These are phyloP conservation scores for Galerucella pusilla DNA, from an alignment of 2,888 invertebrate genomes.

Conservation along the genomic window DNA sequence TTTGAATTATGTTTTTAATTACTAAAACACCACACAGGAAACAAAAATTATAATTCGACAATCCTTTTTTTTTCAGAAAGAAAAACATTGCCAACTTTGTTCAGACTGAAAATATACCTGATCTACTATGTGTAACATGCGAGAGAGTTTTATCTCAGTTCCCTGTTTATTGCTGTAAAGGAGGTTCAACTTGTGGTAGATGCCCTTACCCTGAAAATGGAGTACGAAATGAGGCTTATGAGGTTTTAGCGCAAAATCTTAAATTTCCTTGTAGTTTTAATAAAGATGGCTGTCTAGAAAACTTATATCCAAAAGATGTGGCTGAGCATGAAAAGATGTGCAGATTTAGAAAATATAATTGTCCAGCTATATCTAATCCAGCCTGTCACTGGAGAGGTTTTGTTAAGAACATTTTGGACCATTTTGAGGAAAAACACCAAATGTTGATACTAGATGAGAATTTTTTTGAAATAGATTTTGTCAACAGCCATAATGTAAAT, in stretches of 20 bases:
- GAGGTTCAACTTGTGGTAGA: slow-evolving; percentile 55
- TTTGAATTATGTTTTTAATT: neutral
- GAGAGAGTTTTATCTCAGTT: slow-evolving; percentile 54
- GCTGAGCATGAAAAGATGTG: slow-evolving; percentile 55
- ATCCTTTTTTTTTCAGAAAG: neutral
- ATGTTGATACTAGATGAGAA: slow-evolving; percentile 51
- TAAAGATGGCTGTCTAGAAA: slow-evolving; percentile 54
- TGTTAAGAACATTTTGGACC: slow-evolving; percentile 51
- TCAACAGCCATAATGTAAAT: slow-evolving; percentile 55
- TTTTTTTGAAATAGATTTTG: slow-evolving; percentile 57
- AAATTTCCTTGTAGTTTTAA: slow-evolving; percentile 57
- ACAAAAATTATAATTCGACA: neutral
- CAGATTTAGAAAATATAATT: slow-evolving; percentile 51
- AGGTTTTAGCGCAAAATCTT: slow-evolving; percentile 50
- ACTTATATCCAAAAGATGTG: slow-evolving; percentile 47
- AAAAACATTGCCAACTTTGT: slow-evolving; percentile 29
- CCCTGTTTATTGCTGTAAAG: slow-evolving; percentile 50
- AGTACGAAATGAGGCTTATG: slow-evolving; percentile 53
- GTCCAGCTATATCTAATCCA: slow-evolving; percentile 42
- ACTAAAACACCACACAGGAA: neutral
- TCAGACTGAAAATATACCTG: slow-evolving; percentile 40
- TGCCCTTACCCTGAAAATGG: slow-evolving; percentile 50
- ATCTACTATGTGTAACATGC: slow-evolving; percentile 53
- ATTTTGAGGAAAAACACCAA: slow-evolving; percentile 56
- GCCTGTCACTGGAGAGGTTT: slow-evolving; percentile 57